phyloP scores from a whole-genome alignment of 2,113 vertebrate genomes.

The Mola mola region DNA sequence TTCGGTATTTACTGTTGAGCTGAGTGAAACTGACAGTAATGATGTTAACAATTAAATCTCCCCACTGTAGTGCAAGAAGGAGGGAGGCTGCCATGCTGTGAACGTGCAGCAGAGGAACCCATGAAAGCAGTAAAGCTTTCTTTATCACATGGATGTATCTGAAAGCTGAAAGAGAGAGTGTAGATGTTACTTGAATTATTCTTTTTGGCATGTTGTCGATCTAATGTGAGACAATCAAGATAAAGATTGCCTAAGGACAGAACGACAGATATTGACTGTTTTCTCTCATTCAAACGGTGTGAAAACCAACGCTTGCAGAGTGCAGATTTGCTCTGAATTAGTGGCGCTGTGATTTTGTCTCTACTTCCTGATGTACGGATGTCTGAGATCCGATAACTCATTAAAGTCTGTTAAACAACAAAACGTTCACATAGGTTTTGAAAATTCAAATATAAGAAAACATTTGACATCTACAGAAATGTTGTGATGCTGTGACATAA shows the following conservation, averaged over 20 bases:
- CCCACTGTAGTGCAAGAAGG: neutral
- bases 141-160: slow-evolving; percentile 1
- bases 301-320: neutral
- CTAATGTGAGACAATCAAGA: neutral
- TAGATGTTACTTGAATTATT: no score
- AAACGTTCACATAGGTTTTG: no score
- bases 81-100: neutral
- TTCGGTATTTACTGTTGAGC: neutral
- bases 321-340: neutral
- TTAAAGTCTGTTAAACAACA: no score
- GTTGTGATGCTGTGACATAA: no score
- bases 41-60: no score
- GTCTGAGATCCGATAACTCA: no score
- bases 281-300: neutral
- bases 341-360: neutral
- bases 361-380: neutral
- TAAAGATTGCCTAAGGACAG: neutral
- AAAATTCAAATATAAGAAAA: no score
- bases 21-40: neutral
- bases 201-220: no score
- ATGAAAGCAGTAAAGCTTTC: slow-evolving; percentile 1
- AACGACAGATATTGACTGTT: neutral
- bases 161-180: neutral
- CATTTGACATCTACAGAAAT: no score
- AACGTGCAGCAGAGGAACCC: neutral